phyloP scores from a whole-genome alignment of 2,113 vertebrate genomes.

The Heteronetta atricapilla region DNA sequence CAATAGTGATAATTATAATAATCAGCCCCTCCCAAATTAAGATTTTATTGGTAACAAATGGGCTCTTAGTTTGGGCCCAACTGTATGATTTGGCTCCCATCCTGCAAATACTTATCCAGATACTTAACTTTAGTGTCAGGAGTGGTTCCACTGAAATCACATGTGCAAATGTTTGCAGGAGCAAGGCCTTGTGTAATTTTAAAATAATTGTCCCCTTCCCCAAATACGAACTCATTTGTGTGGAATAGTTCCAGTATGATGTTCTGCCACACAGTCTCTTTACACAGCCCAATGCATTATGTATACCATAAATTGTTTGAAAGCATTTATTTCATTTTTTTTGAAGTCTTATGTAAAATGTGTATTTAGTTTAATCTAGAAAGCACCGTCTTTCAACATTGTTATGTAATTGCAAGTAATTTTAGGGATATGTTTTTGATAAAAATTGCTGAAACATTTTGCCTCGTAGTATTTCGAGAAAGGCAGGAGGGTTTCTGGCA shows the following conservation, averaged over 20 bases:
- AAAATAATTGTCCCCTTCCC: not conserved
- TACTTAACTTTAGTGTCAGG: conserved; percentile 39
- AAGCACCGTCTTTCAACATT: not conserved
- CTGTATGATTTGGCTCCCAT: conserved; percentile 57
- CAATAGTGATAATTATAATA: not conserved
- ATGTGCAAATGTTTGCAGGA: conserved; percentile 29
- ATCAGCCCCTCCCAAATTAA: not conserved
- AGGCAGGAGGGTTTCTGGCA: not conserved
- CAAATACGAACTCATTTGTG: not conserved
- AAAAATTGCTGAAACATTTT: not conserved
- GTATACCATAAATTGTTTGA: not conserved
- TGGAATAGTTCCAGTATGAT: not conserved
- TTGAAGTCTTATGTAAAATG: not conserved
- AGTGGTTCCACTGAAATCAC: conserved; percentile 29
- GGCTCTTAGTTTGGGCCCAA: not conserved
- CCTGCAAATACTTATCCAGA: conserved; percentile 46
- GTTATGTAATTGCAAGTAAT: not conserved
- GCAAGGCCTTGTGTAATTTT: not conserved
- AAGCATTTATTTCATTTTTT: not conserved
- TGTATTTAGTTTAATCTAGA: not conserved
- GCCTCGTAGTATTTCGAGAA: not conserved
- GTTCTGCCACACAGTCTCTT: not conserved
- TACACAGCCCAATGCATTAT: not conserved
- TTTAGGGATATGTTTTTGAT: not conserved
- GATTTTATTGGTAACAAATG: conserved; percentile 51